Percentiles rank a stretch among this genome's conserved stretches.
Conservation (phyloP, 2,888 invertebrate genomes). For the Tridacna gigas region DNA sequence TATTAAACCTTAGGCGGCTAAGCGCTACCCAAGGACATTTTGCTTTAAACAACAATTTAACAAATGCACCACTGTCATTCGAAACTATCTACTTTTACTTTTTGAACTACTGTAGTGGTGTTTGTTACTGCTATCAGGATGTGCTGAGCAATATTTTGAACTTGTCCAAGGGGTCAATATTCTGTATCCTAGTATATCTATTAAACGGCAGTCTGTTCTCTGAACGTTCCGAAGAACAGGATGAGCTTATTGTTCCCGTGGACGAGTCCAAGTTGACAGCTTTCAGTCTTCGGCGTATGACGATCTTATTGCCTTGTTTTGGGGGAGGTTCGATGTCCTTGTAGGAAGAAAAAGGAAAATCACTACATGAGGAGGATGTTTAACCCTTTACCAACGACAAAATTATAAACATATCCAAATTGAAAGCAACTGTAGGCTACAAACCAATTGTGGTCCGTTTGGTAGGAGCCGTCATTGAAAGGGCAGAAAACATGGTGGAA, state of each 20-base stretch:
- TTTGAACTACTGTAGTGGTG: too few species aligned
- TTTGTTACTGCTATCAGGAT: background rate
- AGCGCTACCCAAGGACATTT: too few species aligned
- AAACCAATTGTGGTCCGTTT: too few species aligned
- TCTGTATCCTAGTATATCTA: background rate
- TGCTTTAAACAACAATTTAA: too few species aligned
- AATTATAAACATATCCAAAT: too few species aligned
- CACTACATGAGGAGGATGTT: background rate
- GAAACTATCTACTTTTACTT: too few species aligned
- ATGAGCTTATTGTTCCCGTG: constrained; percentile 32
- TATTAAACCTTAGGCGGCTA: too few species aligned
- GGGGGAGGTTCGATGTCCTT: constrained; percentile 75
- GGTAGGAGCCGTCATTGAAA: too few species aligned
- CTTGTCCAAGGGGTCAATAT: constrained; percentile 9
- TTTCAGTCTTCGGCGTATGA: constrained; percentile 65
- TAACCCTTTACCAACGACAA: too few species aligned
- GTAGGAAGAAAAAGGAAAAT: background rate
- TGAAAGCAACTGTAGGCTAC: too few species aligned
- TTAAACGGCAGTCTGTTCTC: constrained; percentile 21
- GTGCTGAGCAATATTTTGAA: constrained; percentile 14
- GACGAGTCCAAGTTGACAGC: constrained; percentile 43
- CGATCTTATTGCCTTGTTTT: constrained; percentile 77
- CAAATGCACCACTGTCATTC: too few species aligned
- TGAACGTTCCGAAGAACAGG: background rate
- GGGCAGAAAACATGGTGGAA: too few species aligned